phyloP scores from a whole-genome alignment of 1,140 invertebrate genomes.

The Hydropsyche tenuis region DNA sequence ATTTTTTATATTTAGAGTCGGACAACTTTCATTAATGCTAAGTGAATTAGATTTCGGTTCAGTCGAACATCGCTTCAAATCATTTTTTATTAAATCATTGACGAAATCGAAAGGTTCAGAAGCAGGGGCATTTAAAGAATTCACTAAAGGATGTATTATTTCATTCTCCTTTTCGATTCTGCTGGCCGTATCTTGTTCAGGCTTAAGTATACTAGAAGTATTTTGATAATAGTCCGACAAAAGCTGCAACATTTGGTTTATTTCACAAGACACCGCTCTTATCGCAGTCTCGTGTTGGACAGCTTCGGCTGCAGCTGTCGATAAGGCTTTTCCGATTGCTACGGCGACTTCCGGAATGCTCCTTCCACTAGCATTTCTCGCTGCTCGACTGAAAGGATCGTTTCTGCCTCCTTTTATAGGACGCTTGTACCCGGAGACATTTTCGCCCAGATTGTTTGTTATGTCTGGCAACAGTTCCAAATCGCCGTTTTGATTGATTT shows the following conservation, averaged over 20 bases:
- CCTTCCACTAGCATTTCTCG: slow-evolving; percentile 18
- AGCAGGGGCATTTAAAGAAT: slow-evolving; percentile 15
- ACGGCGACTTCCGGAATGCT: slow-evolving; percentile 44
- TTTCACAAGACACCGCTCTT: slow-evolving; percentile 58
- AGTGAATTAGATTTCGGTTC: not conserved
- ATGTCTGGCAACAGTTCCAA: slow-evolving; percentile 60
- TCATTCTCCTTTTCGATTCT: slow-evolving; percentile 27
- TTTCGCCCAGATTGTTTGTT: slow-evolving; percentile 61
- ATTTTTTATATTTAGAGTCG: not conserved
- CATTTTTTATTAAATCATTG: slow-evolving; percentile 42
- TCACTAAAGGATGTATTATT: slow-evolving; percentile 37
- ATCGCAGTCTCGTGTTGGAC: slow-evolving; percentile 57
- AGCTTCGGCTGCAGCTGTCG: slow-evolving; percentile 57
- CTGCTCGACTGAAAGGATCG: slow-evolving; percentile 53
- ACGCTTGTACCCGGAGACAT: slow-evolving; percentile 55
- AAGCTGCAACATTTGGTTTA: slow-evolving; percentile 58
- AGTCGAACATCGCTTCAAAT: slow-evolving; percentile 14
- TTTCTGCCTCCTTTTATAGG: slow-evolving; percentile 55
- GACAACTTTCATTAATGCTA: slow-evolving; percentile 2
- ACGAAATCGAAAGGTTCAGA: slow-evolving; percentile 46
- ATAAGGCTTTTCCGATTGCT: slow-evolving; percentile 56
- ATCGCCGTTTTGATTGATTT: slow-evolving; percentile 59
- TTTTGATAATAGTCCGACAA: slow-evolving; percentile 55
- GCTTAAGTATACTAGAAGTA: not conserved
- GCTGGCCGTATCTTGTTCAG: not conserved